Evolutionary conservation across 2,888 invertebrate species (phyloP), one percentile per base, ranked within the genome.

Genomic region (Asteroscopus sphinx): DNA sequence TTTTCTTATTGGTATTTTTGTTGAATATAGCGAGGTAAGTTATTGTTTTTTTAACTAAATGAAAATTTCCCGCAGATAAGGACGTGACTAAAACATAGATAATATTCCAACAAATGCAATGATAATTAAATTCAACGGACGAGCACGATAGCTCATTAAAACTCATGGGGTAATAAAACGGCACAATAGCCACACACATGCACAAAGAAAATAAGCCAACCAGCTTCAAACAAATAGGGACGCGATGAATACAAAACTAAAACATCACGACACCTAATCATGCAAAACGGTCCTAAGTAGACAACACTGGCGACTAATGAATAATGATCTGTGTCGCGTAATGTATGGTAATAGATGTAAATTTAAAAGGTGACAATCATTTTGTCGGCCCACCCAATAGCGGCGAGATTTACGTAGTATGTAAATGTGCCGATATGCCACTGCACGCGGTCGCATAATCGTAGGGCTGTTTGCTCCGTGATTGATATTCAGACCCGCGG

Each of bases 291-390:
- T 76, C 79, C 73, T 84, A 86, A 88, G 86, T 85, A 87, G 83
- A 80, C 83, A 82, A 80, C 79, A 69, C 67, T 70, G 59, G 73
- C 67, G 79, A 76, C 79, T 81, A 80, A 85, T 84, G 83, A 85
- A 83, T 83, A 85, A 72, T 68, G 73, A 66, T 72, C 56, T 21
- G 61, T 44, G 60, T 53, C 53, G 64, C 70, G 68, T 76, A 76
- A 72, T 73, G 76, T 76, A 91, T 88, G 88, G 76, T 88, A 92
- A 93, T 90, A 80, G 80, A 93, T 92, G 93, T 88, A 92, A 93
- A 93, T 92, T 89, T 91, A 91, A 89, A 90, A 90, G 90, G 91
- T 91, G 93, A 92, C 92, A 92, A 92, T 90, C 88, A 90, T 86
- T 78, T 86, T 86, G 89, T 85, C 85, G 85, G 89, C 80, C 90